Base-by-base conservation (phyloP, 2,113 vertebrate species). In the Dasypus novemcinctus region DNA sequence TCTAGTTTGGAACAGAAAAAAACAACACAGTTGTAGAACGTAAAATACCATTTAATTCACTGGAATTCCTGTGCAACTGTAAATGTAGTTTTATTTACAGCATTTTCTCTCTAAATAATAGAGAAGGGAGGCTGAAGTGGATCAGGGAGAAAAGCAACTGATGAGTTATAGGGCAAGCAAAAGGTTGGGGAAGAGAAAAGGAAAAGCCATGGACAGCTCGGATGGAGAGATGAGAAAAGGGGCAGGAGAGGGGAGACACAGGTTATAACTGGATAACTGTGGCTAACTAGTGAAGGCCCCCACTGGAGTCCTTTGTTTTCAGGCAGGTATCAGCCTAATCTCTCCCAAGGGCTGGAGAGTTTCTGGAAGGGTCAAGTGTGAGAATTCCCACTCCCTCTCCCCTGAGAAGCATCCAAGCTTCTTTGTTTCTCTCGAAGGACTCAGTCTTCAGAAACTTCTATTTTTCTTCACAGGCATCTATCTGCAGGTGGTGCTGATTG, bases 181-280 rank as follows among this genome's bases (percentile, higher is more conserved):
- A 68, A 75, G 29, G 46, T 23, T 7, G 71, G 29, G 59, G 54
- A 59, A 17, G 86, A 38, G 43, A 61, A 41, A 43, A 52, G 25
- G 23, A 18, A 75, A 15, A n/a, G 6, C 13, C 33, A 7, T 18
- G 13, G 33, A 25, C 31, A 38, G 10, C 41, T 25, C 14, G 15
- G 27, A 38, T 63, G 57, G 68, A 52, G 38, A 76, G 61, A 54
- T 7, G 33, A 64, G 36, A 2, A 17, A 61, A 76, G 38, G 12
- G 38, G 27, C 38, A 31, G 13, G 36, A 64, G 18, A 63, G 25
- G 36, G 15, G 71, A 54, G 38, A 54, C 36, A 36, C 2, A 0
- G 4, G 33, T 38, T 0, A 0, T 11, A 10, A 10, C 3, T 43
- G 38, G 9, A 5, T 7, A 5, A 7, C 10, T 20, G 27, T 25